Evolutionary conservation across 2,113 vertebrate genomes (phyloP).

Genomic region (Coturnix japonica): DNA sequence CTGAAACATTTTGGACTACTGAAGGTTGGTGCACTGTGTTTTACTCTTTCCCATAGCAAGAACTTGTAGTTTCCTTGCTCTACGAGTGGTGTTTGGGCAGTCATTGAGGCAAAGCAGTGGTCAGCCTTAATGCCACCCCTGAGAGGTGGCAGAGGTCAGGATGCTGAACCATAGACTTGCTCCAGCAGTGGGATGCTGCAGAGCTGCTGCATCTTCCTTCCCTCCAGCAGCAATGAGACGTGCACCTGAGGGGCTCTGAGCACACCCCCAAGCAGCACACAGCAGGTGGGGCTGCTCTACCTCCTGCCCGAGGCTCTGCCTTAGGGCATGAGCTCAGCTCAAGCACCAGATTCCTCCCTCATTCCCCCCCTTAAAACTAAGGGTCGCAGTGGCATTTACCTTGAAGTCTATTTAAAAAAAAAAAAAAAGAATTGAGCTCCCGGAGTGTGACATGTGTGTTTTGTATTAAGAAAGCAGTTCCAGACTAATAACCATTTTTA

Average conservation of each 20-base stretch:
- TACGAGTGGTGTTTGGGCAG: not conserved
- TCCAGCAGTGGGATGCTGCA: not conserved
- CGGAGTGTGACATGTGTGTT: constrained; percentile 60
- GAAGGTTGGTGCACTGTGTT: fast-evolving
- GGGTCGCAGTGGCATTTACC: constrained; percentile 51
- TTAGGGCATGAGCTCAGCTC: constrained; percentile 45
- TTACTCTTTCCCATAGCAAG: not conserved
- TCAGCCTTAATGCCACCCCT: fast-evolving
- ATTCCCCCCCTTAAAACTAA: not conserved
- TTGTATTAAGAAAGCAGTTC: constrained; percentile 61
- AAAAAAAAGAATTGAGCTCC: not conserved
- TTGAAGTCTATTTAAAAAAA: constrained; percentile 53
- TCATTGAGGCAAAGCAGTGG: fast-evolving
- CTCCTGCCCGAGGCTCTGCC: constrained; percentile 60
- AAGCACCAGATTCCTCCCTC: not conserved
- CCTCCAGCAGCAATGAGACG: not conserved
- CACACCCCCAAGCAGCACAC: not conserved
- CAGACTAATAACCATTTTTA: constrained; percentile 71
- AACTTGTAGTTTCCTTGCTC: not conserved
- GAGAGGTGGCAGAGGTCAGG: not conserved
- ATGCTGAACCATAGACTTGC: not conserved
- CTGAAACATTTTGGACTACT: fast-evolving
- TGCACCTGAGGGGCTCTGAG: not conserved
- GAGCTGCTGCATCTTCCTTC: not conserved
- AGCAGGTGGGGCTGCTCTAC: constrained; percentile 20